phyloP scores from a whole-genome alignment of 1,140 invertebrate species.

The Drosophila parvula region DNA sequence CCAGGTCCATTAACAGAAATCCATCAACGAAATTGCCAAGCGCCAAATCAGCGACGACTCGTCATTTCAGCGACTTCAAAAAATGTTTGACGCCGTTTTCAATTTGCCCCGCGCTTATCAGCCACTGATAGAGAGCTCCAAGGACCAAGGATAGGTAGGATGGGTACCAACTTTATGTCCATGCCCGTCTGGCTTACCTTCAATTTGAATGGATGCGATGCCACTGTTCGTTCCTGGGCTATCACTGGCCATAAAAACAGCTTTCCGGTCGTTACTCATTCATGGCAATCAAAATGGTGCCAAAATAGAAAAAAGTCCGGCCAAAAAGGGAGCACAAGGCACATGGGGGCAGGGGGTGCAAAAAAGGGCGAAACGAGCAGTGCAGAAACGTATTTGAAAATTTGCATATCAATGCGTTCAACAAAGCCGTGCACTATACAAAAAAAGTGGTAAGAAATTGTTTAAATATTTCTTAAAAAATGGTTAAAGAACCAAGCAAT shows the following conservation, averaged over 20 bases:
- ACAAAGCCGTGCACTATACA: conserved; percentile 31
- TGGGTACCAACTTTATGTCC: conserved; percentile 42
- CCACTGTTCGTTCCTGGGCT: conserved; percentile 45
- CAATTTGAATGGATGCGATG: conserved; percentile 37
- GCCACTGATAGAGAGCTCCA: conserved; percentile 44
- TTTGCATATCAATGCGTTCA: conserved; percentile 78
- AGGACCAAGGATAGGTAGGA: neutral
- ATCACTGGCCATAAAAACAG: conserved; percentile 82
- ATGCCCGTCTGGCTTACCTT: conserved; percentile 64
- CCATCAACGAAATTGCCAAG: conserved; percentile 80
- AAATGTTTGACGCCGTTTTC: conserved; percentile 74
- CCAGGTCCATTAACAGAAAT: conserved; percentile 74
- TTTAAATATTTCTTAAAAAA: neutral
- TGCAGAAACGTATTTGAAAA: conserved; percentile 68
- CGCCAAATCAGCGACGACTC: conserved; percentile 66
- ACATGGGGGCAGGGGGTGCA: conserved; percentile 3
- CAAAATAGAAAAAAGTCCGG: conserved; percentile 75
- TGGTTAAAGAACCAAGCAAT: too few relatives aligned
- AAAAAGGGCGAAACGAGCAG: conserved; percentile 20
- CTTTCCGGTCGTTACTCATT: conserved; percentile 82
- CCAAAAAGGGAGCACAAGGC: conserved; percentile 44
- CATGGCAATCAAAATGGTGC: conserved; percentile 81
- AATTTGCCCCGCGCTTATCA: conserved; percentile 78
- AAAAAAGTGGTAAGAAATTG: neutral
- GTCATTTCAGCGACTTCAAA: conserved; percentile 74